These are phyloP conservation scores for Xiphias gladius DNA, from an alignment of 2,113 vertebrate genomes.

Conservation along the genomic window DNA sequence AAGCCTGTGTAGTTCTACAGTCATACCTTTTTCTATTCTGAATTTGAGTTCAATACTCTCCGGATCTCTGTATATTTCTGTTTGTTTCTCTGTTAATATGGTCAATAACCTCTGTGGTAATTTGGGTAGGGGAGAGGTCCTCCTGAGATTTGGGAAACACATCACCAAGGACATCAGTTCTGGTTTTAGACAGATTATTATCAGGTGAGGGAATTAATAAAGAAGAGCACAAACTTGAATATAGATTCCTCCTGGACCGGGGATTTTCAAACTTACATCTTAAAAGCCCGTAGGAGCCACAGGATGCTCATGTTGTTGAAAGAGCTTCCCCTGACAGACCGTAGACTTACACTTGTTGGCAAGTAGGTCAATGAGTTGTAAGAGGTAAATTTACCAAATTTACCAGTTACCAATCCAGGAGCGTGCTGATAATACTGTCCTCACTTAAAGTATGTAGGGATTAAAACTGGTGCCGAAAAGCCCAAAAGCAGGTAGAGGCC, in stretches of 20 bases:
- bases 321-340: constrained; percentile 48
- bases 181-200: constrained; percentile 69
- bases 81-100: constrained; percentile 60
- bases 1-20: neutral
- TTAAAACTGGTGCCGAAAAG: constrained; percentile 1
- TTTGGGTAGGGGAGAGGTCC: constrained; percentile 28
- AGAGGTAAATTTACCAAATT: constrained; percentile 48
- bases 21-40: constrained; percentile 2
- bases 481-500: neutral
- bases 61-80: constrained; percentile 32
- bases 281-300: constrained; percentile 63
- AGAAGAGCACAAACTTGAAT: constrained; percentile 57
- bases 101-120: constrained; percentile 36
- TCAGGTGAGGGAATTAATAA: constrained; percentile 68
- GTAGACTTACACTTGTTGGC: constrained; percentile 43
- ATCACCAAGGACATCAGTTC: constrained; percentile 53
- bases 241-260: constrained; percentile 62
- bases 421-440: constrained; percentile 29
- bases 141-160: constrained; percentile 60
- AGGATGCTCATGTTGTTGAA: constrained; percentile 66
- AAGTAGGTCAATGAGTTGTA: constrained; percentile 68
- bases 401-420: constrained; percentile 22
- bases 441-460: constrained; percentile 10
- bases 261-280: constrained; percentile 67
- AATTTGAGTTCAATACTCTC: constrained; percentile 3